Base-by-base conservation (phyloP, 1,140 invertebrate species). In the Lethrus apterus region DNA sequence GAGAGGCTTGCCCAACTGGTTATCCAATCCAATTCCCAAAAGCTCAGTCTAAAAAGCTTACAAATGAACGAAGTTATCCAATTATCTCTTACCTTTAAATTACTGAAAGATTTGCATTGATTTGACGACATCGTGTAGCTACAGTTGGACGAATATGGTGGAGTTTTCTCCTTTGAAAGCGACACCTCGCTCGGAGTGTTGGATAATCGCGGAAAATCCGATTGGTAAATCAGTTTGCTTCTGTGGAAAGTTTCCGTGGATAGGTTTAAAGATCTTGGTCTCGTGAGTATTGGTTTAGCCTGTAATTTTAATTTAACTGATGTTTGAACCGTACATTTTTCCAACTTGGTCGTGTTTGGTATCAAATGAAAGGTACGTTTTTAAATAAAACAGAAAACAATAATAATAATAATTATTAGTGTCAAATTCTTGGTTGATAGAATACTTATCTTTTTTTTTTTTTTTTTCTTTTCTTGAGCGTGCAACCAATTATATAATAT, bases 131-230 rank as follows among this genome's bases (percentile, higher is more conserved):
- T 11, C 14, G 35, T 10, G n/a, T 18, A 20, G 23, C 24, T 15
- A 14, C 10, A 42, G 24, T 42, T 42, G 15, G 55, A 55, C 5
- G 53, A 58, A 38, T 55, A 55, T 8, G 60, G 60, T 15, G 62
- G 59, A 3, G 59, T 60, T 13, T 57, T 46, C 32, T 62, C 62
- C n/a, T 58, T 44, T n/a, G 54, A 59, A 21, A 61, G 55, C 2
- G 54, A 47, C 7, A 51, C 41, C 18, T 59, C 59, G 34, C 51
- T 41, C 2, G 50, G 44, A 13, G 55, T 48, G 23, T 51, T 49
- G 3, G 51, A 47, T 8, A 53, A 41, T 11, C 53, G 19, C 2
- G 53, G 55, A 24, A 45, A 35, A 24, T 60, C 56, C 2, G 52
- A 46, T 13, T 52, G 32, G 40, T 53, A 56, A 7, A 50, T 38